A percentile compares a stretch with the other conserved stretches of the same genome.
Conservation (phyloP, 2,888 invertebrate species). For the Trissolcus brochymenae region DNA sequence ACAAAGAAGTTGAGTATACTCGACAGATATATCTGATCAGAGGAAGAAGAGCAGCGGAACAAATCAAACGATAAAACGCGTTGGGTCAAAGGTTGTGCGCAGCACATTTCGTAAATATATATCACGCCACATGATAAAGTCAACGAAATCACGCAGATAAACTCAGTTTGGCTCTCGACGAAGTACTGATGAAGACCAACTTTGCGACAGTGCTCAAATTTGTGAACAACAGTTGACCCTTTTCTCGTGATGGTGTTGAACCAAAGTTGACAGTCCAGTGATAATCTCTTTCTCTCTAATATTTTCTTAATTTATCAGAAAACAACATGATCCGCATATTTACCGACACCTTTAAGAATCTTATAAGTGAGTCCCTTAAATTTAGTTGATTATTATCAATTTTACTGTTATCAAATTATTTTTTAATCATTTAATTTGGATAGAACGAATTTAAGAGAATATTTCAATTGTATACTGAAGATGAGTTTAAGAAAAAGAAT, state of each 20-base stretch:
- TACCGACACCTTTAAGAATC: slow-evolving; percentile 70
- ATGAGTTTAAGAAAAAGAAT: too few relatives aligned
- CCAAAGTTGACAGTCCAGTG: slow-evolving; percentile 57
- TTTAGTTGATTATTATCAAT: too few relatives aligned
- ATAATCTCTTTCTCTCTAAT: slow-evolving; percentile 23
- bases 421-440: too few relatives aligned
- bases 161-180: slow-evolving; percentile 61
- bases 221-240: too few relatives aligned
- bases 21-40: slow-evolving; percentile 1
- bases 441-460: too few relatives aligned
- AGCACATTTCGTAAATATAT: slow-evolving; percentile 53
- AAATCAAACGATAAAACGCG: slow-evolving; percentile 48
- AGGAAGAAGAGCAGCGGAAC: slow-evolving; percentile 56
- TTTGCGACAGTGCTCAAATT: slow-evolving; percentile 17
- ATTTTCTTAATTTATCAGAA: background rate
- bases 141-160: slow-evolving; percentile 63
- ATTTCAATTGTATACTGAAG: too few relatives aligned
- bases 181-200: slow-evolving; percentile 13
- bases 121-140: slow-evolving; percentile 67
- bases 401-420: too few relatives aligned
- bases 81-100: slow-evolving; percentile 47
- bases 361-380: slow-evolving; percentile 70
- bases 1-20: too few relatives aligned
- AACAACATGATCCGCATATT: slow-evolving; percentile 72
- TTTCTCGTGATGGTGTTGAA: slow-evolving; percentile 28